phyloP scores from a whole-genome alignment of 1,140 invertebrate species.

The Aphaenogaster ashmeadi region DNA sequence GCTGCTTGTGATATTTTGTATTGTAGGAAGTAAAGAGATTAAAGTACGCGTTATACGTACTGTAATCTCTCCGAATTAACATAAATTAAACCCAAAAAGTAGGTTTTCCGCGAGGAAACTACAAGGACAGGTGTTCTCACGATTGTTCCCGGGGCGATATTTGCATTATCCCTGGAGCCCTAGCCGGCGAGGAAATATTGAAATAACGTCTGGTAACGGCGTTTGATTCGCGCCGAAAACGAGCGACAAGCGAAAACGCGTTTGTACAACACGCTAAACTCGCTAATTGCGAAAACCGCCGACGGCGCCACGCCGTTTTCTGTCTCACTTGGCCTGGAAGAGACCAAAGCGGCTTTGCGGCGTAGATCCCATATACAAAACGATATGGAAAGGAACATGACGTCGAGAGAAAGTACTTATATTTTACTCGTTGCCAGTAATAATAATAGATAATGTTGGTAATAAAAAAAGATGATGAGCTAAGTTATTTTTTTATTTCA shows the following conservation, averaged over 20 bases:
- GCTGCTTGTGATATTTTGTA: neutral
- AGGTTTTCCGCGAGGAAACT: neutral
- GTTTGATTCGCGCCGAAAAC: conserved; percentile 28
- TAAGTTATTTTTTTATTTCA: neutral
- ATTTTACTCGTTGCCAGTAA: neutral
- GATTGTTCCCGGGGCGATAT: neutral
- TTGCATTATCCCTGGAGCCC: neutral
- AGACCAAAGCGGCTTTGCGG: neutral
- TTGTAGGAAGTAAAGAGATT: neutral
- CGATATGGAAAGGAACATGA: neutral
- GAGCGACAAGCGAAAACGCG: neutral
- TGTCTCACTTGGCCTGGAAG: neutral
- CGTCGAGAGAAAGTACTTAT: neutral
- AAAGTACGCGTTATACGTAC: conserved; percentile 3
- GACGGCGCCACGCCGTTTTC: conserved; percentile 23
- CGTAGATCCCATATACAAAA: neutral
- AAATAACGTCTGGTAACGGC: neutral
- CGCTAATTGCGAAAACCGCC: conserved; percentile 74
- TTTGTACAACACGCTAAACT: conserved; percentile 46
- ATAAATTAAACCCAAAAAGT: conserved; percentile 33
- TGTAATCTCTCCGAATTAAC: conserved; percentile 1
- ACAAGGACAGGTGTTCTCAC: no score
- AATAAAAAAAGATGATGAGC: neutral
- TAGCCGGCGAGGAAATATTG: conserved; percentile 20
- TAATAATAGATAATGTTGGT: neutral